Base-by-base conservation (phyloP, 2,888 invertebrate species). In the Oegoconia quadripuncta region DNA sequence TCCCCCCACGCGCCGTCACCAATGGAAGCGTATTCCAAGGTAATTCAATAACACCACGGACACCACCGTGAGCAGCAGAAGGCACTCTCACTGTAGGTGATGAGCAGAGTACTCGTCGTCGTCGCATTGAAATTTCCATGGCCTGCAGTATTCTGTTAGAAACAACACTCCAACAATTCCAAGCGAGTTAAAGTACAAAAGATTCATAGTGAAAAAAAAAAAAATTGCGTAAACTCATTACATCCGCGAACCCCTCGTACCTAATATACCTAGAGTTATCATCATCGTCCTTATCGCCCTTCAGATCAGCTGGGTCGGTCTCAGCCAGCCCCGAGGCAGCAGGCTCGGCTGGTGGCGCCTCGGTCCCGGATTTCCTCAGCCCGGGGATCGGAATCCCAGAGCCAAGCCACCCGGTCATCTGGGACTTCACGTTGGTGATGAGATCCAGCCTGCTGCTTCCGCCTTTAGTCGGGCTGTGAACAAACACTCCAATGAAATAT, bases 271-370 rank as follows among this genome's bases (percentile, higher is more conserved):
- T 94, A 84, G 94, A 94, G 88, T 95, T 94, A 88, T 95, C 95
- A 78, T 96, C 95, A 81, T 96, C 95, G 64, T 95, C 95, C 76
- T 91, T 91, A n/a, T n/a, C n/a, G n/a, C n/a, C n/a, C n/a, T n/a
- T n/a, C n/a, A n/a, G n/a, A n/a, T n/a, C n/a, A n/a, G n/a, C n/a
- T n/a, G 72, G 59, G 0, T 73, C 70, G 6, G 74, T 69, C 52
- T 89, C 89, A 3, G 64, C 60, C n/a, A 76, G 73, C 46, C 87
- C 79, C n/a, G 59, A 60, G 23, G 87, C 79, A 11, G 74, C 77
- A 2, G 82, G 75, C 43, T 87, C 81, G 3, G 65, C 70, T 46
- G 90, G 88, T 0, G 65, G 88, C 11, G 80, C 78, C 3, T 90
- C 83, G 7, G 83, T 87, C 47, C 91, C 91, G 53, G 89, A 89